Conservation (phyloP, 2,797 vertebrate species). For the Epinephelus awoara region DNA sequence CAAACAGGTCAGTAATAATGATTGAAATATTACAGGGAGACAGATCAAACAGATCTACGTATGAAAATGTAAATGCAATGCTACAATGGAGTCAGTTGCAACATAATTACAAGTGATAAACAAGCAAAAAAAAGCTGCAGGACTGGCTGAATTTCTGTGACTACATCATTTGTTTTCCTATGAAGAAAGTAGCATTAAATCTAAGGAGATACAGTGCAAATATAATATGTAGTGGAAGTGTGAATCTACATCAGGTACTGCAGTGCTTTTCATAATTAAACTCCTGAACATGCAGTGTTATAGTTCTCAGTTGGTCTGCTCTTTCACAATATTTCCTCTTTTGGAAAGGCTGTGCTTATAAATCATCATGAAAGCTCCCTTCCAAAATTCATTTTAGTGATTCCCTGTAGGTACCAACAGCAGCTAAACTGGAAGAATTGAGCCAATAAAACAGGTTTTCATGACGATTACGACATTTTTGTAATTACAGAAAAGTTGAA, state of each 20-base stretch:
- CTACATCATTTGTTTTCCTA: neutral
- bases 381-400: slow-evolving; percentile 38
- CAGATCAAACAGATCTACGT: no score
- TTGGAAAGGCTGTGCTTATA: slow-evolving; percentile 18
- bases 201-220: neutral
- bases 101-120: neutral
- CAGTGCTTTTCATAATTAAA: no score
- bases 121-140: neutral
- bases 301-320: no score
- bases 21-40: no score
- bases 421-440: slow-evolving; percentile 32
- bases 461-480: slow-evolving; percentile 39
- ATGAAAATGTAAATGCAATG: no score
- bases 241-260: no score
- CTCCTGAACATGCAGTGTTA: no score
- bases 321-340: slow-evolving; percentile 1
- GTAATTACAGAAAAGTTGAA: slow-evolving; percentile 32
- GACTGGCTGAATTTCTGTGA: neutral
- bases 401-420: slow-evolving; percentile 33
- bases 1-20: no score
- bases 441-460: slow-evolving; percentile 47
- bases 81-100: no score
- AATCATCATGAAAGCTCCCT: slow-evolving; percentile 24
- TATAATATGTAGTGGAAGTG: neutral
- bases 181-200: neutral